Conservation (phyloP, 2,888 invertebrate species). For the Panopea generosa region DNA sequence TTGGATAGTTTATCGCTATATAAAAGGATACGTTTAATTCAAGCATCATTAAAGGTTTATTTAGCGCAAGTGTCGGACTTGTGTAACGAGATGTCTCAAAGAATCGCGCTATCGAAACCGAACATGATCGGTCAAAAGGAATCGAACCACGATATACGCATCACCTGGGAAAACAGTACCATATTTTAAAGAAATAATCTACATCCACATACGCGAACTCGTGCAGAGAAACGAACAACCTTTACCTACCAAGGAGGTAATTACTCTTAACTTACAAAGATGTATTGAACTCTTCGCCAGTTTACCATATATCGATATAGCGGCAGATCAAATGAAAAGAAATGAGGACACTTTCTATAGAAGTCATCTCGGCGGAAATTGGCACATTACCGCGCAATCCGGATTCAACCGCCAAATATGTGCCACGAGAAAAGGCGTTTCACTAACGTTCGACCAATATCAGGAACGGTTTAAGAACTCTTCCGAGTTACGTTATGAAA, state of each 20-base stretch:
- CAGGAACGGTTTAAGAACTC: slow-evolving; percentile 20
- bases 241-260: slow-evolving; percentile 32
- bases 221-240: too few species aligned
- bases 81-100: too few species aligned
- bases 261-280: slow-evolving; percentile 25
- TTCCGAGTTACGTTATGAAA: slow-evolving; percentile 17
- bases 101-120: too few species aligned
- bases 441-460: slow-evolving; percentile 35
- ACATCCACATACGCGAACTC: too few species aligned
- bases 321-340: slow-evolving; percentile 20
- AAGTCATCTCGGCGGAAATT: slow-evolving; percentile 44
- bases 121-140: too few species aligned
- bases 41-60: too few species aligned
- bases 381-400: slow-evolving; percentile 29
- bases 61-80: too few species aligned
- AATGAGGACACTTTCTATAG: slow-evolving; percentile 35
- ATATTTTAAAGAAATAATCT: too few species aligned
- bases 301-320: slow-evolving; percentile 23
- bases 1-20: too few species aligned
- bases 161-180: too few species aligned
- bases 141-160: too few species aligned
- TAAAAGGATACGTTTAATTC: too few species aligned
- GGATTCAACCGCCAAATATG: slow-evolving; percentile 28
- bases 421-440: slow-evolving; percentile 39
- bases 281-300: slow-evolving; percentile 38